Percentiles rank a stretch among this genome's conserved stretches.
These are phyloP conservation scores for Galeopterus variegatus DNA, from an alignment of 2,113 vertebrate genomes.

Conservation along the genomic window DNA sequence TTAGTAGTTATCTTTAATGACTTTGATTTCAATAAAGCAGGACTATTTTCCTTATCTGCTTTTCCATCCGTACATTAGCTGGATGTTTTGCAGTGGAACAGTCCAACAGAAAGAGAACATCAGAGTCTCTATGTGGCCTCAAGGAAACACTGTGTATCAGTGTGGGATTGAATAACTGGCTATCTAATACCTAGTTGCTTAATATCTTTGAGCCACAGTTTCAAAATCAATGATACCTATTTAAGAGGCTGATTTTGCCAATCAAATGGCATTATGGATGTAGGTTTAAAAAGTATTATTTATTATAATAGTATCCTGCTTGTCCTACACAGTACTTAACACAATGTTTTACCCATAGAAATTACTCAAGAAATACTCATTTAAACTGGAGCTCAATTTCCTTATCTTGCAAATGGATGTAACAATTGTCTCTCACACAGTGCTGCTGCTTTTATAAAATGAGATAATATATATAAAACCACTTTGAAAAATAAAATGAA, in stretches of 20 bases:
- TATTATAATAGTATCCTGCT: background rate
- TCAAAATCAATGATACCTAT: background rate
- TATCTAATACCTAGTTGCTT: background rate
- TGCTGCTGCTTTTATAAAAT: conserved; percentile 4
- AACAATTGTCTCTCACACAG: background rate
- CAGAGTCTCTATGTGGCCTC: background rate
- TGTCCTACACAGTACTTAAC: background rate
- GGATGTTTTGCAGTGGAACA: background rate
- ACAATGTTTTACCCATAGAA: background rate
- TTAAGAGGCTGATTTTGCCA: background rate
- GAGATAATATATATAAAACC: background rate
- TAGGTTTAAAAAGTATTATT: background rate
- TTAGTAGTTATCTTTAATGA: background rate
- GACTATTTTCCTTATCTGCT: conserved; percentile 10
- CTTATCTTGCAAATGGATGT: background rate
- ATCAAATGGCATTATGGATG: background rate
- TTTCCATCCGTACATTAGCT: background rate
- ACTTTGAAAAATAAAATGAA: conserved; percentile 38
- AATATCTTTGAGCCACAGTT: background rate
- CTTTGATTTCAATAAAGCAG: conserved; percentile 44
- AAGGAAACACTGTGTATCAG: background rate
- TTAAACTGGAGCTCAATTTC: conserved; percentile 17
- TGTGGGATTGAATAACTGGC: background rate
- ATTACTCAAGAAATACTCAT: background rate
- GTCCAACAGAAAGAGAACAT: background rate